Conservation (phyloP, 2,888 invertebrate genomes). For the Margaritifera margaritifera region DNA sequence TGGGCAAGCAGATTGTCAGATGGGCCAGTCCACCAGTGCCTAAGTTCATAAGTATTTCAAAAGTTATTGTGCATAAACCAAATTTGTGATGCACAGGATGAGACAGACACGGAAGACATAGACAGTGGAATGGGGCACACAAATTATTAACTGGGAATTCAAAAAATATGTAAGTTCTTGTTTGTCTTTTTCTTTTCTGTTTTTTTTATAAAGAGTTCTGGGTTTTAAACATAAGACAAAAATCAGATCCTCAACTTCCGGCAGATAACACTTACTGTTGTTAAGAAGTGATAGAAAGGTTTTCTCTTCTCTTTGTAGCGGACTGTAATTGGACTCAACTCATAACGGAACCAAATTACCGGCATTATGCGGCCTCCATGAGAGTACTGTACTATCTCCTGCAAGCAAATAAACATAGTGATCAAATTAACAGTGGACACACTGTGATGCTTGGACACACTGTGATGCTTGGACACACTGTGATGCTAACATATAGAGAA, state of each 20-base stretch:
- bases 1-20: too few relatives aligned
- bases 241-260: not conserved
- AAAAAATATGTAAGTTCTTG: too few relatives aligned
- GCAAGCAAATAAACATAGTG: slow-evolving; percentile 1
- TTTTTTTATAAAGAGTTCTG: too few relatives aligned
- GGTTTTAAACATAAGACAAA: not conserved
- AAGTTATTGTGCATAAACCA: too few relatives aligned
- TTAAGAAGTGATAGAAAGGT: slow-evolving; percentile 77
- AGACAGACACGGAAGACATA: too few relatives aligned
- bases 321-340: slow-evolving; percentile 78
- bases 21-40: too few relatives aligned
- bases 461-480: not conserved
- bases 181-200: too few relatives aligned
- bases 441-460: not conserved
- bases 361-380: slow-evolving; percentile 74
- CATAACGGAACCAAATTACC: slow-evolving; percentile 78
- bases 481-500: not conserved
- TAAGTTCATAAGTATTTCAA: too few relatives aligned
- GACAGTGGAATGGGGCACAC: too few relatives aligned
- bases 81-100: too few relatives aligned
- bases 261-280: slow-evolving; percentile 73
- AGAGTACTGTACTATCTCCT: slow-evolving; percentile 74
- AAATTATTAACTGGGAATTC: too few relatives aligned
- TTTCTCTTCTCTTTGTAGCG: slow-evolving; percentile 75
- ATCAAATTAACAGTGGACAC: not conserved